Conservation (phyloP, 1,140 invertebrate species). For the Gonioctena quinquepunctata region DNA sequence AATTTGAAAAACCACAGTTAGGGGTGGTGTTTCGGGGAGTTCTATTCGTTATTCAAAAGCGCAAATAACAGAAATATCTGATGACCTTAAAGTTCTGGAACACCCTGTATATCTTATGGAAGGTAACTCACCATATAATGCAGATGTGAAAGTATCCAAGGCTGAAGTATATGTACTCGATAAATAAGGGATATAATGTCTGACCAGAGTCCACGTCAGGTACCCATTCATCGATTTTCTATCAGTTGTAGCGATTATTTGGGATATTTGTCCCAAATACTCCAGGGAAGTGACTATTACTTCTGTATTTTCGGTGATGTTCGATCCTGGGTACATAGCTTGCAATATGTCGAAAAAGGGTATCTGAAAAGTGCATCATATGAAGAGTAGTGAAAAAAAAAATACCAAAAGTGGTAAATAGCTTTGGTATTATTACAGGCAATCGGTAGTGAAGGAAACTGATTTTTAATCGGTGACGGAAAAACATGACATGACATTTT, state of each 20-base stretch:
- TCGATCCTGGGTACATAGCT: slow-evolving; percentile 60
- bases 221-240: slow-evolving; percentile 65
- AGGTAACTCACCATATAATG: slow-evolving; percentile 59
- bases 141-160: slow-evolving; percentile 58
- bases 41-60: too few species aligned
- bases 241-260: slow-evolving; percentile 63
- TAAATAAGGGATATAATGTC: slow-evolving; percentile 63
- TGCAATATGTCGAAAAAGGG: slow-evolving; percentile 61
- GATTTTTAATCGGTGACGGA: too few species aligned
- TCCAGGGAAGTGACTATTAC: slow-evolving; percentile 60
- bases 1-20: too few species aligned
- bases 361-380: slow-evolving; percentile 60
- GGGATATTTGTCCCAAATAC: slow-evolving; percentile 61
- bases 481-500: too few species aligned
- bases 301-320: slow-evolving; percentile 59
- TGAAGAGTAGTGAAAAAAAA: too few species aligned
- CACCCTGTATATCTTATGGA: neutral
- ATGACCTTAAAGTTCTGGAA: too few species aligned
- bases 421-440: too few species aligned
- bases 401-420: too few species aligned
- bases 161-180: slow-evolving; percentile 61
- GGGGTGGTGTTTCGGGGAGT: too few species aligned
- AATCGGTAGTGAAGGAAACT: too few species aligned
- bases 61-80: too few species aligned
- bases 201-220: slow-evolving; percentile 64